Percentiles rank a stretch among this genome's conserved stretches.
Conservation (phyloP, 2,797 vertebrate genomes). For the Ateles fusciceps region DNA sequence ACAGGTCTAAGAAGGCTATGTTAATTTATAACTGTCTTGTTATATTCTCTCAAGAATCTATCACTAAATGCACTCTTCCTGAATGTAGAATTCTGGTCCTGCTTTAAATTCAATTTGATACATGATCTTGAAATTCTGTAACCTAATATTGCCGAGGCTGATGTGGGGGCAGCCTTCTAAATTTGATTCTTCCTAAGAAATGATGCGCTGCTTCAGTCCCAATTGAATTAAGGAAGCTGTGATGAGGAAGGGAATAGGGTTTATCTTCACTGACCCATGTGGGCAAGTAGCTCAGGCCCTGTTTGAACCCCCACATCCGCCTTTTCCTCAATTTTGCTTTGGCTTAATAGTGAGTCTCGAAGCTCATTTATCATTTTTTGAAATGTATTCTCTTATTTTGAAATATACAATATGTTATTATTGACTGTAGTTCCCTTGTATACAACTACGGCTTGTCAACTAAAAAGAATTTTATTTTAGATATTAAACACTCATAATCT, state of each 20-base stretch:
- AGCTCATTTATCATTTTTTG: not conserved
- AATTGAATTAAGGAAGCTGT: constrained; percentile 55
- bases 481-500: not conserved
- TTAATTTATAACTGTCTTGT: constrained; percentile 75
- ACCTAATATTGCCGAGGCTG: constrained; percentile 71
- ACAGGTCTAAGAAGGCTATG: constrained; percentile 68
- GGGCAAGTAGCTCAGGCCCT: not conserved
- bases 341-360: not conserved
- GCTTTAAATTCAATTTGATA: constrained; percentile 75
- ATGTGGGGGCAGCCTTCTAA: constrained; percentile 64
- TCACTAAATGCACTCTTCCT: constrained; percentile 66
- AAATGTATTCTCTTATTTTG: not conserved
- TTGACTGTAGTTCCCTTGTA: not conserved
- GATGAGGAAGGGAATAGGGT: constrained; percentile 11
- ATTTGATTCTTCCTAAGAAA: constrained; percentile 75
- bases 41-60: constrained; percentile 61
- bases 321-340: not conserved
- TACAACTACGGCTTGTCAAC: not conserved
- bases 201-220: constrained; percentile 59
- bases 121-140: constrained; percentile 74
- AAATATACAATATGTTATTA: not conserved
- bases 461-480: not conserved
- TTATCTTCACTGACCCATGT: not conserved
- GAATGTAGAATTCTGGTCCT: constrained; percentile 63
- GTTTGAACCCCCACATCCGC: not conserved